These are phyloP conservation scores for Umimayanthus chanpuru DNA, from an alignment of 92 coral and sea anemone genomes.

Conservation along the genomic window DNA sequence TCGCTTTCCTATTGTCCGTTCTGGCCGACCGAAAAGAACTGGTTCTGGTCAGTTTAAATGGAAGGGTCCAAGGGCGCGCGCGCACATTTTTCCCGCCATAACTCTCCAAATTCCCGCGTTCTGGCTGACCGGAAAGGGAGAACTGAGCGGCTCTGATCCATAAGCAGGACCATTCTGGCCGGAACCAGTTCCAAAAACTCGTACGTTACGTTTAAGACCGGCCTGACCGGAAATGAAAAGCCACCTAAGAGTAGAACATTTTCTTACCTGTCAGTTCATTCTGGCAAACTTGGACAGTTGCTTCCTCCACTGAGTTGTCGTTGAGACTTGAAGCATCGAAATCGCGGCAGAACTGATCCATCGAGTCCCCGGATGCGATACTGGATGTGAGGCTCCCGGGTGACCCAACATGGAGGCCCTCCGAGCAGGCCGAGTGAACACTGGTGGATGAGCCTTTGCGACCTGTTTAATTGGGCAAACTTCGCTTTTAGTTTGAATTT, in stretches of 20 bases:
- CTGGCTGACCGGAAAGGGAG: no score
- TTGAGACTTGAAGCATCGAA: slow-evolving; percentile 67
- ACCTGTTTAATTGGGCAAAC: neutral
- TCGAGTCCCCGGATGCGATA: slow-evolving; percentile 77
- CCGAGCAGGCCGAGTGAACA: slow-evolving; percentile 30
- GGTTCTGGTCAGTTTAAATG: no score
- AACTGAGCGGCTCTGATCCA: no score
- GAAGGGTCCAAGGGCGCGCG: no score
- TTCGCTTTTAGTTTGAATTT: neutral
- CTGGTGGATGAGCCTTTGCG: slow-evolving; percentile 26
- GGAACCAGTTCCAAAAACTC: no score
- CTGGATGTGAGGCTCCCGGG: slow-evolving; percentile 61
- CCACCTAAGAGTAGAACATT: neutral
- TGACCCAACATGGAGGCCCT: slow-evolving; percentile 30
- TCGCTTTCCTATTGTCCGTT: no score
- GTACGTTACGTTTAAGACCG: no score
- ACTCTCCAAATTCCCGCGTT: no score
- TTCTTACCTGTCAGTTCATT: slow-evolving; percentile 47
- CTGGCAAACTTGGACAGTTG: slow-evolving; percentile 52
- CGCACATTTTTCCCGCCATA: no score
- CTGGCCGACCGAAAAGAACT: no score
- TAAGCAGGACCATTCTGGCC: no score
- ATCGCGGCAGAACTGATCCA: slow-evolving; percentile 93
- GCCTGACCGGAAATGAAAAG: no score
- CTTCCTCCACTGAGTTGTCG: slow-evolving; percentile 41